A percentile compares a stretch with the other conserved stretches of the same genome.
Evolutionary conservation across 2,797 vertebrate species (phyloP).

Genomic region (Harpagifer antarcticus): DNA sequence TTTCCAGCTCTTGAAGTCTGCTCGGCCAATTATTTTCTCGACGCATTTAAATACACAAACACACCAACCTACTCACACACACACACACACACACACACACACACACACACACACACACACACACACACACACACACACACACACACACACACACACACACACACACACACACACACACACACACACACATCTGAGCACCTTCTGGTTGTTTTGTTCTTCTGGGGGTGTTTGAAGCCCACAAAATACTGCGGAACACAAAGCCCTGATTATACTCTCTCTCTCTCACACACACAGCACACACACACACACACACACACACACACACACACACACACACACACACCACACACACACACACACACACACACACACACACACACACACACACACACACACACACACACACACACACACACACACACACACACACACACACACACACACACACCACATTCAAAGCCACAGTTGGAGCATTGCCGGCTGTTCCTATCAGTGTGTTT

Average conservation of each 20-base stretch:
- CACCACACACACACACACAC: too few relatives aligned
- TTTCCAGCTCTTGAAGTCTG: constrained; percentile 29
- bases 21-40: constrained; percentile 28
- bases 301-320: constrained; percentile 26
- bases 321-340: constrained; percentile 24
- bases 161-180: not conserved
- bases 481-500: constrained; percentile 53
- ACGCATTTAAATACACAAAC: constrained; percentile 36
- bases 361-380: too few relatives aligned
- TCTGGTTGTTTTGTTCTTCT: constrained; percentile 54
- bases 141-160: constrained; percentile 17
- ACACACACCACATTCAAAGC: constrained; percentile 20
- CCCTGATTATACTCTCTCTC: constrained; percentile 41
- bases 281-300: constrained; percentile 30
- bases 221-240: constrained; percentile 63
- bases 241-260: constrained; percentile 62
- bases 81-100: constrained; percentile 1
- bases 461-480: constrained; percentile 10
- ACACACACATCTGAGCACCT: constrained; percentile 38
- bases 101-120: not conserved
- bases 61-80: constrained; percentile 16
- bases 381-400: too few relatives aligned
- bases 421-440: constrained; percentile 28
- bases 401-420: too few relatives aligned
- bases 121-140: constrained; percentile 8